Evolutionary conservation across 2,797 vertebrate genomes (phyloP), one percentile per base, ranked within the genome.

Genomic region (Tachyglossus aculeatus): DNA sequence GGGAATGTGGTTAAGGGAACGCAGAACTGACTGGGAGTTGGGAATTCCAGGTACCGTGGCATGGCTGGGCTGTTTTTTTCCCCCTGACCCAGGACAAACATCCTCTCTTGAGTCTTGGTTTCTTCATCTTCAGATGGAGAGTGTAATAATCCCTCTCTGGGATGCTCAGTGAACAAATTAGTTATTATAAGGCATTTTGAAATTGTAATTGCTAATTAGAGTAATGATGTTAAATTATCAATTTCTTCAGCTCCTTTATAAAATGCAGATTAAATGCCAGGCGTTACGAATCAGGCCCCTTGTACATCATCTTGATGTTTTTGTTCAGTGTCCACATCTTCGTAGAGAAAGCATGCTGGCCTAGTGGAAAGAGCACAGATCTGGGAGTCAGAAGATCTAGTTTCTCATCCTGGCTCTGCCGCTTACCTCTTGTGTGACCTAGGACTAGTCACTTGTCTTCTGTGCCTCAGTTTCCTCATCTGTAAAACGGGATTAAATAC

Each of bases 181-280:
- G 73, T 85, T 71, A 80, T 69, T 58, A 59, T 52, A 68, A 64
- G 52, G 59, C 33, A 55, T 50, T 79, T 61, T 18, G 47, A 74
- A 80, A 61, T 53, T 75, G 61, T 71, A 78, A 67, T 74, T 52
- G 43, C 76, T 81, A 65, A 71, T 80, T 79, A 79, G 61, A 44
- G 41, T 57, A 69, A 55, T 24, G 31, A 48, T 56, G 44, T 64
- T 54, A 76, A 51, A 54, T 60, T 53, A 73, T 78, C 74, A 57
- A 40, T 74, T 72, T 69, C 55, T 79, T 78, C 41, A 52, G 37
- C 64, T 25, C 15, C 69, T 77, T 69, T 55, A 53, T 76, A 64
- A 52, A 76, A 67, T 78, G 51, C 41, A 74, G 45, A 50, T 57
- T 24, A n/a, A 73, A 71, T 65, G 67, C 41, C 57, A 63, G n/a